These are phyloP conservation scores for Poeciliopsis presidionis DNA, from an alignment of 2,797 vertebrate genomes.

Conservation along the genomic window DNA sequence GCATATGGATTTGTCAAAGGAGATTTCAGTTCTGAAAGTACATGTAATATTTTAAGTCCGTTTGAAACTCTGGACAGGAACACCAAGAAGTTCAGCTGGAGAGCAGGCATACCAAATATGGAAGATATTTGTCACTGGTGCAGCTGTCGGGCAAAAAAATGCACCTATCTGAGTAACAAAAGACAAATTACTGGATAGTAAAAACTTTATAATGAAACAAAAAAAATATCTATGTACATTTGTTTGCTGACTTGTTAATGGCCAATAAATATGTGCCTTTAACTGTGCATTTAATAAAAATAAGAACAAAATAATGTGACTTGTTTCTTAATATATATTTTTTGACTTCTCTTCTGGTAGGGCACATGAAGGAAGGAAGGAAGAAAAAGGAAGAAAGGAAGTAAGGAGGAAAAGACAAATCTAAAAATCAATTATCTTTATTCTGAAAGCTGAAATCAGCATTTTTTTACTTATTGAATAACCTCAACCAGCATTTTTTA, in stretches of 20 bases:
- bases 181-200: neutral
- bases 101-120: neutral
- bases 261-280: neutral
- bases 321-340: neutral
- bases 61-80: neutral
- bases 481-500: neutral
- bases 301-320: neutral
- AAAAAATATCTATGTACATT: neutral
- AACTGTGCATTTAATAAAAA: neutral
- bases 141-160: neutral
- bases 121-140: neutral
- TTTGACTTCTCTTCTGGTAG: too few species aligned
- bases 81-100: neutral
- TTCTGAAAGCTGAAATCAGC: neutral
- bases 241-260: neutral
- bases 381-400: too few species aligned
- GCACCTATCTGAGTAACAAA: neutral
- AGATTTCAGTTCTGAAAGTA: neutral
- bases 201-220: neutral
- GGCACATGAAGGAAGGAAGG: too few species aligned
- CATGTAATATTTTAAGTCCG: neutral
- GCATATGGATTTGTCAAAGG: neutral
- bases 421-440: neutral
- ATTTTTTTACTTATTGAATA: neutral
- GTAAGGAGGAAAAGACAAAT: neutral